These are phyloP conservation scores for Crocidura indochinensis DNA, from an alignment of 2,797 vertebrate genomes.

Conservation along the genomic window DNA sequence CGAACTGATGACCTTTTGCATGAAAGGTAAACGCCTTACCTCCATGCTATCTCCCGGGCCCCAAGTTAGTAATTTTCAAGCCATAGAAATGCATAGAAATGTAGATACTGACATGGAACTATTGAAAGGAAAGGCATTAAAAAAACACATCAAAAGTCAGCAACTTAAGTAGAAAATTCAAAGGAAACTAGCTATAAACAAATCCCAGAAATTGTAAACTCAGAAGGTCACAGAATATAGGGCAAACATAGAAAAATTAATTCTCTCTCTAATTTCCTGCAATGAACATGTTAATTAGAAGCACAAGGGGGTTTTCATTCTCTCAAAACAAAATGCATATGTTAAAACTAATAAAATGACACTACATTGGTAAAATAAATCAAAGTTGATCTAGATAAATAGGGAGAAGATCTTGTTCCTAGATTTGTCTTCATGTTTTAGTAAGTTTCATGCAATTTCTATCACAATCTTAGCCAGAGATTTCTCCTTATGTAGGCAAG, in stretches of 20 bases:
- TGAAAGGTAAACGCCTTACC: too few species aligned
- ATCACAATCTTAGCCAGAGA: not conserved
- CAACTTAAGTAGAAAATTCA: not conserved
- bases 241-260: constrained; percentile 17
- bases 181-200: not conserved
- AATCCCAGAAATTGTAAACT: not conserved
- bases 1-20: too few species aligned
- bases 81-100: not conserved
- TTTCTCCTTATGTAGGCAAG: not conserved
- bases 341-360: not conserved
- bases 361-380: not conserved
- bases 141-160: not conserved
- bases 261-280: not conserved
- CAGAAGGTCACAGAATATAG: not conserved
- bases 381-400: not conserved
- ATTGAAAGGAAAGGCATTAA: not conserved
- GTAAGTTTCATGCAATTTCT: not conserved
- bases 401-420: not conserved
- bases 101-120: not conserved
- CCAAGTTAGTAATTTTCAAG: too few species aligned
- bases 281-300: not conserved
- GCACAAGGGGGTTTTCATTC: not conserved
- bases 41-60: too few species aligned
- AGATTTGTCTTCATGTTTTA: not conserved
- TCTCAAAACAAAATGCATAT: not conserved